Base-by-base conservation (phyloP, 2,113 vertebrate genomes). In the Sorex araneus region DNA sequence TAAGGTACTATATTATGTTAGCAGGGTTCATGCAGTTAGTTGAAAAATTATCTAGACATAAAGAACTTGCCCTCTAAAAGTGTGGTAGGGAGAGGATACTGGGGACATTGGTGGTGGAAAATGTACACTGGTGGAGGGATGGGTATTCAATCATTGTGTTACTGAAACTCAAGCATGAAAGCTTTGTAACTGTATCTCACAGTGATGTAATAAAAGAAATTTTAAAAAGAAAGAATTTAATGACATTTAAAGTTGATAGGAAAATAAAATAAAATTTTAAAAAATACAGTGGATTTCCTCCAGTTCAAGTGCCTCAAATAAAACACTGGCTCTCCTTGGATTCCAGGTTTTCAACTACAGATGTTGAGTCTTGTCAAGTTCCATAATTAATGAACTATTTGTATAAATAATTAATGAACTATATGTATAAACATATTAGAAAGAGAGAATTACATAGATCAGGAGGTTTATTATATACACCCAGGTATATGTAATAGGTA, bases 401-500 rank as follows among this genome's bases (percentile, higher is more conserved):
- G n/a, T n/a, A n/a, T n/a, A n/a, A n/a, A n/a, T n/a, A n/a, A n/a
- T n/a, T n/a, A n/a, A n/a, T n/a, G n/a, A n/a, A n/a, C 45, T 79
- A 70, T 81, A 21, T 47, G 32, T 25, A 36, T 28, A 23, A 34
- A 19, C 67, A 21, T 54, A 23, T 36, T 7, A 69, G 3, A 69
- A 16, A 69, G 12, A 69, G 30, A 67, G 27, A 63, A 34, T 70
- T 30, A n/a, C 25, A 25, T 67, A 6, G 47, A 43, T 60, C 8
- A 32, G 84, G 32, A 71, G 32, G 40, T 34, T 74, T 63, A 63
- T 67, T 81, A 70, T 82, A 71, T 76, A 43, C 23, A 85, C 86
- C 73, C n/a, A n/a, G n/a, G n/a, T n/a, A n/a, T n/a, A n/a, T n/a
- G n/a, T 93, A 25, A 5, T 25, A 64, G 73, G 86, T 85, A 18